Conservation (phyloP, 2,888 invertebrate genomes). For the Catocala fraxini region DNA sequence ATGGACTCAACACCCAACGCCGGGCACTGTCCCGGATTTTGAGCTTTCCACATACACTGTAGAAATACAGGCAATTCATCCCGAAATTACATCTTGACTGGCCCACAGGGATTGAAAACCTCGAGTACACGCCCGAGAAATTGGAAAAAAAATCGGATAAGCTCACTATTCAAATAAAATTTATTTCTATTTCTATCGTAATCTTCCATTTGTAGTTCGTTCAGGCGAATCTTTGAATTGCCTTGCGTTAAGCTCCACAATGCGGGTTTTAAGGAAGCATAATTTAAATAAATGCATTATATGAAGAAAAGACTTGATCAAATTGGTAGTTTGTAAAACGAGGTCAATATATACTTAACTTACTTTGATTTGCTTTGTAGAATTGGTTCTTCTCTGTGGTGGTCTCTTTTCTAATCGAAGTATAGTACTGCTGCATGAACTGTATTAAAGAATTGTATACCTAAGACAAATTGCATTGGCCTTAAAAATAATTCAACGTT, state of each 20-base stretch:
- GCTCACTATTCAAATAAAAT: constrained; percentile 21
- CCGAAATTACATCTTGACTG: constrained; percentile 49
- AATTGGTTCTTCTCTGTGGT: too few species aligned
- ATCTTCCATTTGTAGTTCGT: constrained; percentile 3
- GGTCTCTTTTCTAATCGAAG: too few species aligned
- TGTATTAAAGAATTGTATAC: too few species aligned
- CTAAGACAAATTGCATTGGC: too few species aligned
- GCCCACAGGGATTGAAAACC: constrained; percentile 40
- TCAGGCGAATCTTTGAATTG: neutral
- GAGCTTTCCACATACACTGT: constrained; percentile 32
- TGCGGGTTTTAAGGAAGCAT: too few species aligned
- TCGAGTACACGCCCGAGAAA: constrained; percentile 17
- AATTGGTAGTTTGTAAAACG: too few species aligned
- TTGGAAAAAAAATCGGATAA: constrained; percentile 16
- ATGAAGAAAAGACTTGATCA: too few species aligned
- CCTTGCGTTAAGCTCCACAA: neutral
- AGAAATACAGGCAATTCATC: constrained; percentile 48
- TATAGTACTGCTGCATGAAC: too few species aligned
- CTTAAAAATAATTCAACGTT: too few species aligned
- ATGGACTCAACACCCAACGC: neutral
- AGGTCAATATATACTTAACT: too few species aligned
- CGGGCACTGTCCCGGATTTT: constrained; percentile 21
- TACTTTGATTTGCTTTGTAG: too few species aligned
- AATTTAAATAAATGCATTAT: too few species aligned
- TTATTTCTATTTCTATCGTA: constrained; percentile 19